These are phyloP conservation scores for Hydrozoanthus tunicans DNA, from an alignment of 64 coral and sea anemone genomes.

Conservation along the genomic window DNA sequence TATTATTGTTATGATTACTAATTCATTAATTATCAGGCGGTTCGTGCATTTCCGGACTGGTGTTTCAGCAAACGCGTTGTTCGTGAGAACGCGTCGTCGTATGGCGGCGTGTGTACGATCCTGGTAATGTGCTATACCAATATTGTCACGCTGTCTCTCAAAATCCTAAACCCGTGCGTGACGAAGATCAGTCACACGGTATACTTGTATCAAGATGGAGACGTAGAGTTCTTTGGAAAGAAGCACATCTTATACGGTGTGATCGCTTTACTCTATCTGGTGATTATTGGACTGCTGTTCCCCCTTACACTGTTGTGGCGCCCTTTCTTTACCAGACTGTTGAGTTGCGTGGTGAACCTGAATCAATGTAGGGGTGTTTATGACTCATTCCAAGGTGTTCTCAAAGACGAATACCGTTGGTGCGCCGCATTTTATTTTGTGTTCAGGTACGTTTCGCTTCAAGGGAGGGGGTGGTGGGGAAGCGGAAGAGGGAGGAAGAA, in stretches of 20 bases:
- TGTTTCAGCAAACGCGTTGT: slow-evolving; percentile 71
- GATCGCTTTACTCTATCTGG: slow-evolving; percentile 64
- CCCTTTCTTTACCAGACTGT: slow-evolving; percentile 47
- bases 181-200: not conserved
- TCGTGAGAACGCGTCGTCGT: slow-evolving; percentile 18
- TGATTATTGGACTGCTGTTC: slow-evolving; percentile 65
- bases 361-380: slow-evolving; percentile 67
- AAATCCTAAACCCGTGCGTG: slow-evolving; percentile 52
- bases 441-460: slow-evolving; percentile 13
- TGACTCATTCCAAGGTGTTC: slow-evolving; percentile 78
- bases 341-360: slow-evolving; percentile 58
- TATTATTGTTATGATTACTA: not conserved
- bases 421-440: slow-evolving; percentile 90
- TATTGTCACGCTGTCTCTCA: slow-evolving; percentile 68
- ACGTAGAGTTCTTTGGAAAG: slow-evolving; percentile 63
- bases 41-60: slow-evolving; percentile 61
- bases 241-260: slow-evolving; percentile 76
- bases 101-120: slow-evolving; percentile 75
- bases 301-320: slow-evolving; percentile 73
- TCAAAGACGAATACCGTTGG: slow-evolving; percentile 84
- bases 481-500: too few species aligned
- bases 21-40: not conserved
- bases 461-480: too few species aligned
- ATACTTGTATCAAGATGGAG: slow-evolving; percentile 74
- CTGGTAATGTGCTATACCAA: slow-evolving; percentile 80